Conservation (phyloP, 2,888 invertebrate genomes). For the Microlaimidae sp. region DNA sequence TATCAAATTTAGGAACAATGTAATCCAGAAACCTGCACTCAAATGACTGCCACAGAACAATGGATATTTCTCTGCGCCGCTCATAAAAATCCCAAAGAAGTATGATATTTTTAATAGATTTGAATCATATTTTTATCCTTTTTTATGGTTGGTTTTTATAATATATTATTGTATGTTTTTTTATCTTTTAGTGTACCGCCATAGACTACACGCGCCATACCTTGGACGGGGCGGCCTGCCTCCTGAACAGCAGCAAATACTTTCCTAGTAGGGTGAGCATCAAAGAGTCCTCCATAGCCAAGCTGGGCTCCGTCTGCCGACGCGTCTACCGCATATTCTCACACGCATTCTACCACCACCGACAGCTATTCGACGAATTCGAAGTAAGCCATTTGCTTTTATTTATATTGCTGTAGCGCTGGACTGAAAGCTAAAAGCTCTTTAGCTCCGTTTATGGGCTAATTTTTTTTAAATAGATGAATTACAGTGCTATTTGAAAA, state of each 20-base stretch:
- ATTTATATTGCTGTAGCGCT: too few relatives aligned
- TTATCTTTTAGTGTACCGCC: constrained; percentile 70
- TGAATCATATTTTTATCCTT: too few relatives aligned
- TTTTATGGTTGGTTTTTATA: too few relatives aligned
- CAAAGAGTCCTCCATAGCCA: constrained; percentile 94
- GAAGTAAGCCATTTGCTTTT: constrained; percentile 50
- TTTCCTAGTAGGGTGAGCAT: constrained; percentile 98
- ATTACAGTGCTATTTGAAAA: too few relatives aligned
- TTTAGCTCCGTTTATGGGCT: too few relatives aligned
- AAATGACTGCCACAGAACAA: constrained; percentile 99
- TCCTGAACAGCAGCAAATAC: constrained; percentile 97
- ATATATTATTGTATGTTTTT: too few relatives aligned
- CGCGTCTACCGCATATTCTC: constrained; percentile 98
- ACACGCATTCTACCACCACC: constrained; percentile 96
- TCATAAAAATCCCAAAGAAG: constrained; percentile 95
- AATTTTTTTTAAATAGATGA: too few relatives aligned
- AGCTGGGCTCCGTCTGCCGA: constrained; percentile 92
- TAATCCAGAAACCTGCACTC: constrained; percentile 85
- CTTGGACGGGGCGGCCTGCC: constrained; percentile 90
- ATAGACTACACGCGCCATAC: constrained; percentile 98
- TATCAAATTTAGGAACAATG: constrained; percentile 71
- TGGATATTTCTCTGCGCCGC: constrained; percentile 99
- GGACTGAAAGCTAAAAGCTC: too few relatives aligned
- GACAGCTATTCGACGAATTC: constrained; percentile 87
- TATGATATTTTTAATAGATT: constrained; percentile 19